These are phyloP conservation scores for Phalera bucephala DNA, from an alignment of 2,888 invertebrate species.

Conservation along the genomic window DNA sequence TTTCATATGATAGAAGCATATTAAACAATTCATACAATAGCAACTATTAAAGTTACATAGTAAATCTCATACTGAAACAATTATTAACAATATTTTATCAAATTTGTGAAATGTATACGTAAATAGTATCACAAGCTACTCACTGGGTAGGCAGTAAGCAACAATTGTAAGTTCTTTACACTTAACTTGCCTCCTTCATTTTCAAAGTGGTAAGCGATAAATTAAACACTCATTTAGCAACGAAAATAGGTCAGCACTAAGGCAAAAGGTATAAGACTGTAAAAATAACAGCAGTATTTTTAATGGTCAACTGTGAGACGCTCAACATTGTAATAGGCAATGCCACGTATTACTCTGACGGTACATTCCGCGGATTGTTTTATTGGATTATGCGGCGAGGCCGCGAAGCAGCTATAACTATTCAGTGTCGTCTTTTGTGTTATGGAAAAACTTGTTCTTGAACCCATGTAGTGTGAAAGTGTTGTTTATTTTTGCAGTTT, in stretches of 20 bases:
- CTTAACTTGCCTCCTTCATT: no score
- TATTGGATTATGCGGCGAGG: conserved; percentile 82
- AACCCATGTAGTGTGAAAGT: conserved; percentile 83
- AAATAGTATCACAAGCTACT: no score
- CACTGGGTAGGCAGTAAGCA: no score
- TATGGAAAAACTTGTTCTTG: conserved; percentile 84
- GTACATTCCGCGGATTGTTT: conserved; percentile 81
- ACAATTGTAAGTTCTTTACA: no score
- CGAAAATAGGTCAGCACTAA: background rate
- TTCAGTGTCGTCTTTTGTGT: conserved; percentile 83
- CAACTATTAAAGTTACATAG: no score
- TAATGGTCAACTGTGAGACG: background rate
- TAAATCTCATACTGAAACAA: no score
- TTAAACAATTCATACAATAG: no score
- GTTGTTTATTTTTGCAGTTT: conserved; percentile 82
- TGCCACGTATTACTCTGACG: conserved; percentile 51
- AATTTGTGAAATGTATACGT: no score
- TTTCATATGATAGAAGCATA: no score
- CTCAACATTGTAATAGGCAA: conserved; percentile 31
- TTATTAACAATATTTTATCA: no score
- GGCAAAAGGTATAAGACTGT: background rate
- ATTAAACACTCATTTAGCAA: no score
- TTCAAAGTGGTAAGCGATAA: no score
- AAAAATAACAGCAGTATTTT: background rate
- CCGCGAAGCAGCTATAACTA: conserved; percentile 82